phyloP scores from a whole-genome alignment of 1,140 invertebrate species.

The Pteromalus puparum region DNA sequence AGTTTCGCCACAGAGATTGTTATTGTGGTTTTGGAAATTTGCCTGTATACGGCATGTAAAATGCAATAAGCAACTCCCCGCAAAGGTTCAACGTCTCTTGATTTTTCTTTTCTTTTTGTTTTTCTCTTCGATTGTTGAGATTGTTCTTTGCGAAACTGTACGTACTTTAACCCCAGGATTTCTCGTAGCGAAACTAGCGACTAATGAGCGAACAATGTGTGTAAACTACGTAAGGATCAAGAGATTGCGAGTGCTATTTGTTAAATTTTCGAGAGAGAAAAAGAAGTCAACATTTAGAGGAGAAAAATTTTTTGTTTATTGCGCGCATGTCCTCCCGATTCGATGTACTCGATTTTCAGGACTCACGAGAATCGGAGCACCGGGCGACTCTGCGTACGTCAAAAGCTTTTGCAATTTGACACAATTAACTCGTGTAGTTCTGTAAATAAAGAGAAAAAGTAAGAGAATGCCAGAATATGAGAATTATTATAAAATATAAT shows the following conservation, averaged over 20 bases:
- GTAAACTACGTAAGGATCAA: conserved; percentile 37
- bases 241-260: conserved; percentile 42
- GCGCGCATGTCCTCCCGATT: conserved; percentile 34
- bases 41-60: background rate
- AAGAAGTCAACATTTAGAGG: conserved; percentile 33
- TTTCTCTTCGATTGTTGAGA: background rate
- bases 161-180: conserved; percentile 16
- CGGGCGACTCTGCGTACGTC: background rate
- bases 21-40: background rate
- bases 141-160: conserved; percentile 5
- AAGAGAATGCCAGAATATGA: conserved; percentile 40
- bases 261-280: conserved; percentile 38
- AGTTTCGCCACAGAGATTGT: conserved; percentile 39
- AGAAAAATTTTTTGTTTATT: conserved; percentile 29
- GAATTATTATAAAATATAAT: conserved; percentile 66
- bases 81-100: background rate
- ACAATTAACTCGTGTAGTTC: conserved; percentile 47
- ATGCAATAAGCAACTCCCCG: background rate
- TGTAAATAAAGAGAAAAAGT: conserved; percentile 54
- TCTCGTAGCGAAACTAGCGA: conserved; percentile 45
- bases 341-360: conserved; percentile 44
- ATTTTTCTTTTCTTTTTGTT: conserved; percentile 25
- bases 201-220: conserved; percentile 23
- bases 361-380: conserved; percentile 33
- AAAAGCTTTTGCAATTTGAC: conserved; percentile 45